Conservation (phyloP, 2,888 invertebrate genomes). For the Julus scandinavius region DNA sequence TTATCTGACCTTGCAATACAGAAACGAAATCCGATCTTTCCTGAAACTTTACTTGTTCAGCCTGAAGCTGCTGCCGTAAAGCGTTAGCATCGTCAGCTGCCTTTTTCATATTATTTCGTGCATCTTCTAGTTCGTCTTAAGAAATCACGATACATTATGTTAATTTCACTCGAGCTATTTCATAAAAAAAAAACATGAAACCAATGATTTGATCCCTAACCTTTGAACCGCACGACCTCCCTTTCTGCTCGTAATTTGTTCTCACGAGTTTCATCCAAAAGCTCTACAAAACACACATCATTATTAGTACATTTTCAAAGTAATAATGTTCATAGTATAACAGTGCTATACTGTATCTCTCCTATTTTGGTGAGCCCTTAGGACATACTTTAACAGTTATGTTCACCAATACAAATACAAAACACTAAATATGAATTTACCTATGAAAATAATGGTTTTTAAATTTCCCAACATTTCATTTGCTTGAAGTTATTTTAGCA, state of each 20-base stretch:
- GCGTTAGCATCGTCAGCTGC: constrained; percentile 62
- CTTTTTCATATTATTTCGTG: constrained; percentile 62
- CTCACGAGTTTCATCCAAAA: constrained; percentile 61
- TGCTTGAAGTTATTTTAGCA: too few relatives aligned
- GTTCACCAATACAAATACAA: neutral
- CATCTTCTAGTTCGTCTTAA: constrained; percentile 63
- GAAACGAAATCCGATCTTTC: constrained; percentile 63
- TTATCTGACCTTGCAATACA: constrained; percentile 62
- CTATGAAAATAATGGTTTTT: neutral
- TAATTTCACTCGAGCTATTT: neutral
- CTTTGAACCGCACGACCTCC: constrained; percentile 59
- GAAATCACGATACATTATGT: neutral
- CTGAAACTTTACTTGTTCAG: constrained; percentile 61
- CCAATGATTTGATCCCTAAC: constrained; percentile 49
- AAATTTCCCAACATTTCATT: neutral
- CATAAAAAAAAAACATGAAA: neutral
- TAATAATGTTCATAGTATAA: neutral
- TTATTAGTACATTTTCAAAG: neutral
- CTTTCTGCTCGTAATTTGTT: constrained; percentile 60
- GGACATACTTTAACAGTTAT: neutral
- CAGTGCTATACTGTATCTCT: neutral
- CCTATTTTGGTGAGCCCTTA: neutral
- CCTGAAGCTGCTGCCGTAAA: constrained; percentile 63
- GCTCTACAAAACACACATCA: constrained; percentile 59
- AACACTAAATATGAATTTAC: neutral